Base-by-base conservation (phyloP, 2,797 vertebrate genomes). In the Epinephelus malabaricus region DNA sequence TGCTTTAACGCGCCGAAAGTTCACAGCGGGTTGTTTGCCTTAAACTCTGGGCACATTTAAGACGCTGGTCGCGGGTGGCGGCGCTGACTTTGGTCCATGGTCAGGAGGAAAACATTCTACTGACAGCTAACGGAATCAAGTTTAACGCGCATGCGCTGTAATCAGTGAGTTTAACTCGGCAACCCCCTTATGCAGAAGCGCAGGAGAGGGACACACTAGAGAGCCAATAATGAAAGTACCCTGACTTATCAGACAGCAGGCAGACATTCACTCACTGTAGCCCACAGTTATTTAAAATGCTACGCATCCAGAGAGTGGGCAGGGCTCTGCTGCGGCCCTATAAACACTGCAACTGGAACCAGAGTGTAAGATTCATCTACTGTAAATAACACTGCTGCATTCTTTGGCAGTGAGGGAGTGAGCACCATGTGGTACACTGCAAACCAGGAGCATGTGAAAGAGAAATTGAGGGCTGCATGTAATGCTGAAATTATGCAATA, bases 341-440 rank as follows among this genome's bases (percentile, higher is more conserved):
- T 81, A 78, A 84, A 74, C 77, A 73, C 76, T 72, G 88, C 74
- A 75, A 84, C 69, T 55, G 70, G 83, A 88, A 79, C 87, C 81
- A 82, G 67, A 69, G 79, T 27, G 84, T 67, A 23, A 65, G 69
- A 80, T 83, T 84, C 83, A 90, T 82, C 79, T 74, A 91, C 90
- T 95, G 93, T 91, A 94, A 95, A 95, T 94, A 94, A 94, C 91
- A 68, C 88, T 38, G 58, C 71, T 83, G 82, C 91, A 92, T 91
- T 92, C 91, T 84, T 82, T 73, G 73, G 79, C 83, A 62, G 14
- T 79, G 87, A 85, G 76, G 18, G 74, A 55, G 67, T 23, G 68
- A 54, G 56, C 51, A 61, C 43, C 6, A 21, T 71, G 82, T 65
- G 67, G 69, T 73, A 70, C 59, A 70, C 46, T 71, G 59, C 78